Conservation (phyloP, 2,888 invertebrate genomes). For the Oxytorus armatus region DNA sequence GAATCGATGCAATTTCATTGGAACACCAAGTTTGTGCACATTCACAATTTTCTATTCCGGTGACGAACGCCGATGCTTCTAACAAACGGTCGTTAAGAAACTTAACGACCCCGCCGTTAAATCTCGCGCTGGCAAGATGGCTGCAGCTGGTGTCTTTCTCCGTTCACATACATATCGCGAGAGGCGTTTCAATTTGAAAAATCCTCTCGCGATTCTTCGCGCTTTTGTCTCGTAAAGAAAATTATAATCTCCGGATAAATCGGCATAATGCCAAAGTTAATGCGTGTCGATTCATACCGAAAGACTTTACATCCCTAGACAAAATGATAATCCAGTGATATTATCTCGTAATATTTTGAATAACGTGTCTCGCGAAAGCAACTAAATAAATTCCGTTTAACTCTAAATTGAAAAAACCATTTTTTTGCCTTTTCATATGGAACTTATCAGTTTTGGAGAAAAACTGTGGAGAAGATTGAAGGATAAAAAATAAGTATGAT, state of each 20-base stretch:
- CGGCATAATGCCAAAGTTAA: background rate
- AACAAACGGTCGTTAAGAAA: constrained; percentile 80
- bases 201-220: background rate
- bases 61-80: constrained; percentile 71
- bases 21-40: constrained; percentile 24
- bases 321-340: too few relatives aligned
- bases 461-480: background rate
- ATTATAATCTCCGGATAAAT: background rate
- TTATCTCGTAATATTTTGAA: too few relatives aligned
- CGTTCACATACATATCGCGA: background rate
- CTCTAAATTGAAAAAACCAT: background rate
- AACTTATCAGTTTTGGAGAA: too few relatives aligned
- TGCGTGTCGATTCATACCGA: too few relatives aligned
- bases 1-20: constrained; percentile 54
- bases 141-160: constrained; percentile 76
- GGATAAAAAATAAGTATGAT: background rate
- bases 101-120: constrained; percentile 81
- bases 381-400: too few relatives aligned
- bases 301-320: too few relatives aligned
- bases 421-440: too few relatives aligned
- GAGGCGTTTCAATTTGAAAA: constrained; percentile 7
- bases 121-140: constrained; percentile 79
- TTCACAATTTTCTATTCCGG: constrained; percentile 77
- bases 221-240: background rate
- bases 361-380: too few relatives aligned